Conservation (phyloP, 2,113 vertebrate species). For the Carettochelys insculpta region DNA sequence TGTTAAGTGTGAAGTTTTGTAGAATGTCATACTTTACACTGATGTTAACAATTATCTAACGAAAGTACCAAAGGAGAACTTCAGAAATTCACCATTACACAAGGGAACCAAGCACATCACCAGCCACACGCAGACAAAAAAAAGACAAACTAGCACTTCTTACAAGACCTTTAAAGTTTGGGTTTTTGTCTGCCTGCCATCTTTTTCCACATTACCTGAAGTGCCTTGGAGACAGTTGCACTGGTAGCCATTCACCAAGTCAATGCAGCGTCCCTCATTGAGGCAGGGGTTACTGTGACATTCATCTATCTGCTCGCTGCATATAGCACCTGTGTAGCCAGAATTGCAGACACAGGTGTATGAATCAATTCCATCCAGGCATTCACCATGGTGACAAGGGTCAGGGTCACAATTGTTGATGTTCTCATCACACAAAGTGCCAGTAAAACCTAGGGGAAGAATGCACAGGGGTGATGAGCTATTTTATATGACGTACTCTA, state of each 20-base stretch:
- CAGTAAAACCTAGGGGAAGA: constrained; percentile 84
- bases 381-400: constrained; percentile 90
- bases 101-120: background rate
- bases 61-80: background rate
- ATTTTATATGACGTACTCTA: background rate
- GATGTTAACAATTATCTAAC: background rate
- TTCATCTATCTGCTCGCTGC: constrained; percentile 89
- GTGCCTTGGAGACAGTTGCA: constrained; percentile 90
- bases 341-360: constrained; percentile 86
- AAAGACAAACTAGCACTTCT: no score
- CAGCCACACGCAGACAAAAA: background rate
- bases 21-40: background rate
- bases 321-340: constrained; percentile 92
- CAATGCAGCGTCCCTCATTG: constrained; percentile 89
- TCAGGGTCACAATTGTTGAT: constrained; percentile 90
- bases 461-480: background rate
- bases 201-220: constrained; percentile 72
- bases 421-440: constrained; percentile 87
- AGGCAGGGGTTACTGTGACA: constrained; percentile 92
- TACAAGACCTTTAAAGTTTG: background rate
- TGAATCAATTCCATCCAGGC: constrained; percentile 91
- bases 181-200: background rate
- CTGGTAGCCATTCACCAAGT: constrained; percentile 91
- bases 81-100: background rate
- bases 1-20: background rate